Conservation (phyloP, 2,113 vertebrate species). For the Cheilinus undulatus region DNA sequence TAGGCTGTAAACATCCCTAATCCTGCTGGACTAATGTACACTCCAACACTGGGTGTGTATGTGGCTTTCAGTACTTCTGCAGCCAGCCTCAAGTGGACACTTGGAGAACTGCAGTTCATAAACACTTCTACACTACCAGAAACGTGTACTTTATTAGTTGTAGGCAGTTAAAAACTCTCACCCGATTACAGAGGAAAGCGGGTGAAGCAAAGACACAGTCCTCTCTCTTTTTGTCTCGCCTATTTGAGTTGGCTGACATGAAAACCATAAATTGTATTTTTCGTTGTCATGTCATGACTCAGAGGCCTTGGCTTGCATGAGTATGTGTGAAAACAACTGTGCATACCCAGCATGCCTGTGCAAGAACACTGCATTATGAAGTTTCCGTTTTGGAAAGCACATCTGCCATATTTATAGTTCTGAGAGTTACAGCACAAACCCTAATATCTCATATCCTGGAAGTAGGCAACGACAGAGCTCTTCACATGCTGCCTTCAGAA, state of each 20-base stretch:
- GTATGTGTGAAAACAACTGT: slow-evolving; percentile 49
- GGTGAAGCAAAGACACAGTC: neutral
- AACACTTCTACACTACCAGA: no score
- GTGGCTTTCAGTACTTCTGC: no score
- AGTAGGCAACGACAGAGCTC: neutral
- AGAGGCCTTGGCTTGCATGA: slow-evolving; percentile 28
- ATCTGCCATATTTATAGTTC: slow-evolving; percentile 2
- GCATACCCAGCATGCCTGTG: slow-evolving; percentile 67
- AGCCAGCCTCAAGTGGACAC: no score
- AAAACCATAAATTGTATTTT: slow-evolving; percentile 54
- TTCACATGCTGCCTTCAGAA: slow-evolving; percentile 33
- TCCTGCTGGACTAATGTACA: no score
- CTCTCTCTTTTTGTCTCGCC: neutral
- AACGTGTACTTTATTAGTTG: no score
- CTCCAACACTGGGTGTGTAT: no score
- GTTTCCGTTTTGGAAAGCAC: slow-evolving; percentile 29
- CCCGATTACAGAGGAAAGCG: neutral
- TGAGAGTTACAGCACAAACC: neutral
- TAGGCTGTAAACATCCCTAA: no score
- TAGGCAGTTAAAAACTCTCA: no score
- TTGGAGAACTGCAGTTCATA: no score
- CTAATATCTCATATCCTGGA: slow-evolving; percentile 22
- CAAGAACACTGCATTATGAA: slow-evolving; percentile 33
- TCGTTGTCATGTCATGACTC: slow-evolving; percentile 41
- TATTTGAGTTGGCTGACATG: slow-evolving; percentile 56